A percentile compares a stretch with the other conserved stretches of the same genome.
Conservation (phyloP, 2,797 vertebrate species). For the Echiichthys vipera region DNA sequence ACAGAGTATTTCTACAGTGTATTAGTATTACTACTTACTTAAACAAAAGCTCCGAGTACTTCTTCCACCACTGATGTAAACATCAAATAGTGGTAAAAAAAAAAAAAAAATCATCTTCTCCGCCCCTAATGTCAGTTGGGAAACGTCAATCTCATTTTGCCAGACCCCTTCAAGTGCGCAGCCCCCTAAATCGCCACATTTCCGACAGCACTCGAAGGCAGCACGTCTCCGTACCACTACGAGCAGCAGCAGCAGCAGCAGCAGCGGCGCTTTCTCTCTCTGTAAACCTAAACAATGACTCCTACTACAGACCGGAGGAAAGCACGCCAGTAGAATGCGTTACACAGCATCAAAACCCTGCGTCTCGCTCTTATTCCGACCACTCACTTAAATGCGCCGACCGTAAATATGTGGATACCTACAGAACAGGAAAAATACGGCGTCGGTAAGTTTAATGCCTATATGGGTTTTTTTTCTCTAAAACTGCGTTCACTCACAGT, state of each 20-base stretch:
- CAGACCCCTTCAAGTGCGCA: not conserved
- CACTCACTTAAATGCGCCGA: slow-evolving; percentile 65
- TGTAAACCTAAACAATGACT: slow-evolving; percentile 93
- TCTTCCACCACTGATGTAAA: too few relatives aligned
- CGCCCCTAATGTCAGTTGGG: not conserved
- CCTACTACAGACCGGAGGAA: slow-evolving; percentile 75
- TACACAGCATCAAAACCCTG: slow-evolving; percentile 56
- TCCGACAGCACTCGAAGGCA: slow-evolving; percentile 59
- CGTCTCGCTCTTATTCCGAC: slow-evolving; percentile 67
- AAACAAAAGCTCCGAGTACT: too few relatives aligned
- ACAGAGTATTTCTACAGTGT: too few relatives aligned
- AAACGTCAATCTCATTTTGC: not conserved
- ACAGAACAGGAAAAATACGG: slow-evolving; percentile 99
- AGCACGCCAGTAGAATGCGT: slow-evolving; percentile 80
- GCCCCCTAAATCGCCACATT: fast-evolving
- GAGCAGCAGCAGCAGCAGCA: slow-evolving; percentile 54
- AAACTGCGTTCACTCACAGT: slow-evolving; percentile 27
- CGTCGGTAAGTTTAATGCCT: slow-evolving; percentile 91
- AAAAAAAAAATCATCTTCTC: too few relatives aligned
- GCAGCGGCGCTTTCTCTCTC: slow-evolving; percentile 69
- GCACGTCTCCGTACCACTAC: slow-evolving; percentile 60
- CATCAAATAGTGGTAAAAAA: not conserved
- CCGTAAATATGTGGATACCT: slow-evolving; percentile 94
- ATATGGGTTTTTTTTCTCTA: slow-evolving; percentile 4
- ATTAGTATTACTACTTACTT: too few relatives aligned